Percentiles rank a stretch among this genome's conserved stretches.
Conservation (phyloP, 2,888 invertebrate species). For the Fabriciana adippe region DNA sequence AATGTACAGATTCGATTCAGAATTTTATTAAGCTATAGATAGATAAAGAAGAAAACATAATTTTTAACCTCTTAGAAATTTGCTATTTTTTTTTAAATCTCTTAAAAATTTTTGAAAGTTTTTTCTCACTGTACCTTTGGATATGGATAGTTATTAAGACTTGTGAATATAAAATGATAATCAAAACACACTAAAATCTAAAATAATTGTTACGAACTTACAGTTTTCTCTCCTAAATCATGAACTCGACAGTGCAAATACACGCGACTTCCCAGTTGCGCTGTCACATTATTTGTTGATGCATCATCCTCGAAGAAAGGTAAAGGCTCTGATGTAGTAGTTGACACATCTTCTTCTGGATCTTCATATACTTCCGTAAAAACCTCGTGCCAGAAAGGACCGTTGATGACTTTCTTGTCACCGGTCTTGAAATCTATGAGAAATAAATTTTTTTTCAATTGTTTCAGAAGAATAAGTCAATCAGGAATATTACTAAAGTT, state of each 20-base stretch:
- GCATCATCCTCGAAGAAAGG: conserved; percentile 88
- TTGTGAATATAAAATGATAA: too few relatives aligned
- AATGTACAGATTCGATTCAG: too few relatives aligned
- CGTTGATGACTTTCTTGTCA: conserved; percentile 69
- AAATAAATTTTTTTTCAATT: not conserved
- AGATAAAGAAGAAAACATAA: too few relatives aligned
- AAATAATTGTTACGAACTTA: conserved; percentile 55
- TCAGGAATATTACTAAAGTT: too few relatives aligned
- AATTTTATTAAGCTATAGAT: too few relatives aligned
- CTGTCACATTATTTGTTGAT: conserved; percentile 85
- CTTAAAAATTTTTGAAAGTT: too few relatives aligned
- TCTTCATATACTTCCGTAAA: conserved; percentile 74
- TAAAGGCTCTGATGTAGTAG: conserved; percentile 86
- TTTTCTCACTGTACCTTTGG: too few relatives aligned
- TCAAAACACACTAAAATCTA: too few relatives aligned
- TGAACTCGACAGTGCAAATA: conserved; percentile 86
- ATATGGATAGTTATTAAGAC: too few relatives aligned
- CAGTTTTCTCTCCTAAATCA: conserved; percentile 87
- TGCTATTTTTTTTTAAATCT: too few relatives aligned
- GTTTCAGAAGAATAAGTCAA: not conserved
- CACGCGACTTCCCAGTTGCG: conserved; percentile 85
- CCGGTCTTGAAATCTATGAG: conserved; percentile 70
- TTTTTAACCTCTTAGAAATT: too few relatives aligned
- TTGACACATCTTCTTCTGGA: conserved; percentile 68
- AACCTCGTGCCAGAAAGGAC: conserved; percentile 75